Evolutionary conservation across 30 jellyfish, hydroid and myxozoan species (phyloP).

Genomic region (Pelagia noctiluca): DNA sequence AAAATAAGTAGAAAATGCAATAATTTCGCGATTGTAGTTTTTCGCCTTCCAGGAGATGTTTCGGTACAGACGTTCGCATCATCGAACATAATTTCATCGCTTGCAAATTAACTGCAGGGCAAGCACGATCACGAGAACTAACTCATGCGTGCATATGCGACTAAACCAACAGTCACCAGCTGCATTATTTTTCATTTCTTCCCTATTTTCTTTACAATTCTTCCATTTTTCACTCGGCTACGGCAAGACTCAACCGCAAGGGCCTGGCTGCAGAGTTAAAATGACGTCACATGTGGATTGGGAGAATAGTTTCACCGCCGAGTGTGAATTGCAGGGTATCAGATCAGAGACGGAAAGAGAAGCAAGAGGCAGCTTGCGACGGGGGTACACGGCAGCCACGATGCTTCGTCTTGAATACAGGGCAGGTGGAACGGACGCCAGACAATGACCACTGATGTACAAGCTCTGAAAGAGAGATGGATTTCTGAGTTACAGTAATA

Average conservation of each 20-base stretch:
- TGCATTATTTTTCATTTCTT: not conserved
- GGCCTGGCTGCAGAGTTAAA: constrained; percentile 27
- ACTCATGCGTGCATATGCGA: constrained; percentile 39
- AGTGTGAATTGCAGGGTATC: constrained; percentile 63
- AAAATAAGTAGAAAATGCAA: not conserved
- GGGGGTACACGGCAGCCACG: constrained; percentile 36
- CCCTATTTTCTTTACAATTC: constrained; percentile 8
- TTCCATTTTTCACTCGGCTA: constrained; percentile 27
- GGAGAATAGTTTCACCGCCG: constrained; percentile 15
- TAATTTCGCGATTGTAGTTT: not conserved
- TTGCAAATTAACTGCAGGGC: constrained; percentile 34
- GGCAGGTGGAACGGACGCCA: too few species aligned
- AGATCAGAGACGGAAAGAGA: constrained; percentile 66
- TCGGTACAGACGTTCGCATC: too few species aligned
- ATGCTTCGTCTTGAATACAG: constrained; percentile 18
- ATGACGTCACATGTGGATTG: constrained; percentile 58
- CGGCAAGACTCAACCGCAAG: constrained; percentile 19
- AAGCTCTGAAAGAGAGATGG: too few species aligned
- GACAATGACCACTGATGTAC: too few species aligned
- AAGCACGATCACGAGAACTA: constrained; percentile 30
- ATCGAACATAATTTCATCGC: constrained; percentile 75
- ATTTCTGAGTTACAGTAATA: too few species aligned
- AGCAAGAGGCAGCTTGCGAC: constrained; percentile 7
- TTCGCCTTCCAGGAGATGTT: not conserved
- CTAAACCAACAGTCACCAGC: constrained; percentile 2